Conservation (phyloP, 2,113 vertebrate genomes). For the Orthonyx spaldingii region DNA sequence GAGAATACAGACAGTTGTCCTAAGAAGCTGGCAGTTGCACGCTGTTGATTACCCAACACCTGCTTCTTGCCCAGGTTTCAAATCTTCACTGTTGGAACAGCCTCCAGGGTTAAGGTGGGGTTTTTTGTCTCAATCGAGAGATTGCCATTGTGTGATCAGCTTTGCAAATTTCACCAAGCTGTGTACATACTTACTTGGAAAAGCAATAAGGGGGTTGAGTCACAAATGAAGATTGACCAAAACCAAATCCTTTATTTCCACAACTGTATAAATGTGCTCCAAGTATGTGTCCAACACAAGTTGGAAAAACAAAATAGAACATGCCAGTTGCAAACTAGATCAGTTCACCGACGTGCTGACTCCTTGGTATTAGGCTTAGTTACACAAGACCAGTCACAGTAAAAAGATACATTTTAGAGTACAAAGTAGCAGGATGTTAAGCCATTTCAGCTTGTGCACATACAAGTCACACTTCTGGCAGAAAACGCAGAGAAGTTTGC, state of each 20-base stretch:
- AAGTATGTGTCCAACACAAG: slow-evolving; percentile 75
- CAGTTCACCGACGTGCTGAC: slow-evolving; percentile 69
- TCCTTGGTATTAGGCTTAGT: slow-evolving; percentile 74
- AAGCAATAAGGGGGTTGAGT: background rate
- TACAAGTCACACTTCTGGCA: slow-evolving; percentile 77
- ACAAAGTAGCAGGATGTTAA: slow-evolving; percentile 76
- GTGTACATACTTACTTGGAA: background rate
- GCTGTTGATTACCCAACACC: background rate
- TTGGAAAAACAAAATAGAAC: slow-evolving; percentile 73
- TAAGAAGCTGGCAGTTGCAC: background rate
- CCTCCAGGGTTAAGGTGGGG: background rate
- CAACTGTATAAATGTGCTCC: slow-evolving; percentile 78
- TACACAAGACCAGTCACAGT: slow-evolving; percentile 76
- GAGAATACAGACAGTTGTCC: background rate
- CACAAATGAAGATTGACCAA: slow-evolving; percentile 69
- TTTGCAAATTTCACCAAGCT: accelerated
- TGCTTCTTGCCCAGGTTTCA: background rate
- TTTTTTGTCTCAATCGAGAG: accelerated
- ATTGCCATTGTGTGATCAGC: background rate
- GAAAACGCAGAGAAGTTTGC: slow-evolving; percentile 64
- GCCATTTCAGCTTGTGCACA: slow-evolving; percentile 72
- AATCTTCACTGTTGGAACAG: background rate
- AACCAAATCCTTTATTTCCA: slow-evolving; percentile 80
- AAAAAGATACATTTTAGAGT: slow-evolving; percentile 70
- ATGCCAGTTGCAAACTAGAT: slow-evolving; percentile 79